Evolutionary conservation across 1,140 invertebrate genomes (phyloP).

Genomic region (Zophobas morio): DNA sequence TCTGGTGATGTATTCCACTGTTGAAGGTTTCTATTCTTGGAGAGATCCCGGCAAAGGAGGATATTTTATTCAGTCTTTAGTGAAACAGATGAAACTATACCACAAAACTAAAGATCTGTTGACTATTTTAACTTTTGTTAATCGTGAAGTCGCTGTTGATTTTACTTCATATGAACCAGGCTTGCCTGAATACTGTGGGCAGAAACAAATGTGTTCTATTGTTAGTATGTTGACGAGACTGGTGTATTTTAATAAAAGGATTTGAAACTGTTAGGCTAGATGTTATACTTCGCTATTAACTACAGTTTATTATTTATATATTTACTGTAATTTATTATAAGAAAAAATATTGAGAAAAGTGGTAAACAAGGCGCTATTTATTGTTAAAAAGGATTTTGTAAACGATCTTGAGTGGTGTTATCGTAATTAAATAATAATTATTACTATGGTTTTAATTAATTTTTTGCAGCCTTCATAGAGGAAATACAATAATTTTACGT

Average conservation of each 20-base stretch:
- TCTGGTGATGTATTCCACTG: slow-evolving; percentile 92
- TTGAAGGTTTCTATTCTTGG: slow-evolving; percentile 95
- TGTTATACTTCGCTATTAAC: no score
- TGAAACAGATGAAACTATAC: slow-evolving; percentile 80
- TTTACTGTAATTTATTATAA: no score
- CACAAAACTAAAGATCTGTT: slow-evolving; percentile 82
- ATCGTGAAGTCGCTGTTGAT: slow-evolving; percentile 85
- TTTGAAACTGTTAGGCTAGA: no score
- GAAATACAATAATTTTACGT: no score
- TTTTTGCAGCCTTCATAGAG: no score
- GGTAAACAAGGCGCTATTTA: no score
- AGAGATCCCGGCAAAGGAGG: slow-evolving; percentile 90
- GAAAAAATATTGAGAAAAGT: no score
- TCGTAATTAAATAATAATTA: no score
- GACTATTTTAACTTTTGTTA: slow-evolving; percentile 90
- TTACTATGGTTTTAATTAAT: no score
- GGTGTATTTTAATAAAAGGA: slow-evolving; percentile 71
- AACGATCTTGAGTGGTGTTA: no score
- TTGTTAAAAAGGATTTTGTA: no score
- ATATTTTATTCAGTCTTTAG: slow-evolving; percentile 95
- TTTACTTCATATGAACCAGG: slow-evolving; percentile 89
- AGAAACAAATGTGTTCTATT: slow-evolving; percentile 95
- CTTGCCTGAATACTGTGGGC: slow-evolving; percentile 83
- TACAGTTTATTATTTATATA: no score
- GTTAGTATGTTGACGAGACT: slow-evolving; percentile 92